Evolutionary conservation across 2,113 vertebrate genomes (phyloP), one percentile per base, ranked within the genome.

Genomic region (Poeciliopsis occidentalis): DNA sequence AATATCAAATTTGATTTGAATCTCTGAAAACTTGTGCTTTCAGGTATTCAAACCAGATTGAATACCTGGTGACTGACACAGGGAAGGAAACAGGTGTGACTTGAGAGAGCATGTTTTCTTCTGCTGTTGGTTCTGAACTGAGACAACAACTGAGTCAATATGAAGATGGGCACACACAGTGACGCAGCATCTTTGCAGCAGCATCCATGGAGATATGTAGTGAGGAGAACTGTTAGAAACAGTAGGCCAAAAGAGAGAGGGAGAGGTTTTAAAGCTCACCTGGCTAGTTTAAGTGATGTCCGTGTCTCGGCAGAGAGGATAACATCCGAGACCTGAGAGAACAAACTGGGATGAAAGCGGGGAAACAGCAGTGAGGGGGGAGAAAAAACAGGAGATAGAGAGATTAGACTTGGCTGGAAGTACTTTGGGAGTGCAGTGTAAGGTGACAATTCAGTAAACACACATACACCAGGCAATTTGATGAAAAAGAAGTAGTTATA

Each of bases 101-200:
- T 13, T 34, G 17, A 32, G 30, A 77, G 41, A 37, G n/a, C 32
- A 60, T 32, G 24, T 41, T 71, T 44, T 67, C 32, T 51, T 60
- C 26, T 29, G 39, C 73, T 39, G 27, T 29, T 64, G 30, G 26
- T 85, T 27, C 73, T 41, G 64, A 24, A 24, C 26, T 41, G 24
- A 84, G 65, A 78, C 69, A 51, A 76, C 67, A 64, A 65, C 26
- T 24, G 68, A 64, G 62, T 63, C 79, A 57, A 71, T 73, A 68
- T 69, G 68, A 76, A 83, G 73, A 10, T 4, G 7, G 75, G 22
- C 44, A 47, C 22, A 24, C 75, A 92, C 64, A 80, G 85, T 93
- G 93, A 93, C 91, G 86, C 91, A 93, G 93, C 92, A 93, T 89
- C 84, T 92, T 87, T 91, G 79, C 85, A 90, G 89, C 76, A 78